Evolutionary conservation across 2,888 invertebrate species (phyloP), one percentile per base, ranked within the genome.

Genomic region (Leucozona laternaria): DNA sequence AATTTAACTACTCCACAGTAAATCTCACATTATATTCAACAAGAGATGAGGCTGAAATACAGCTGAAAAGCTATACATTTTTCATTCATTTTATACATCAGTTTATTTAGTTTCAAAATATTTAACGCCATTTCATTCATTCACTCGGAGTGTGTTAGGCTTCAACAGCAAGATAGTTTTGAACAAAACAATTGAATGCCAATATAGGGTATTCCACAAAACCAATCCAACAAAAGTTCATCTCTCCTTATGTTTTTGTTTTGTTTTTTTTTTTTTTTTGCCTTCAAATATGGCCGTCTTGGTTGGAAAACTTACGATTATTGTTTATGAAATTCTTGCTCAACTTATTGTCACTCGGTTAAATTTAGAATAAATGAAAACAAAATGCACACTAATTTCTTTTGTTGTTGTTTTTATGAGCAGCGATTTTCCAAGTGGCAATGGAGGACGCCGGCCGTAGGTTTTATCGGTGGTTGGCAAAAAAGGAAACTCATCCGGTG

Each of bases 311-410:
- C 50, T 25, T 60, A 76, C 40, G 50, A 81, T 78, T 71, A 80
- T 72, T 43, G 48, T 50, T 34, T 71, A 53, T 50, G 58, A 80
- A 80, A 78, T 85, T 85, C 77, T 68, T 81, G 28, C 81, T 62
- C 73, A 45, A 34, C 55, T 48, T 78, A 81, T 81, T 85, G 85
- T 81, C 85, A 85, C 68, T 55, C 60, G 34, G 55, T 70, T 85
- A 78, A 85, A 85, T 81, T 85, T 85, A 85, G 85, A 70, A 22
- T n/a, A 40, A 60, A 66, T 28, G 58, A 40, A 48, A 48, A 31
- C 55, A 77, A 72, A 64, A 37, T 45, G n/a, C n/a, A n/a, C n/a
- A 57, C 50, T 43, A 34, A 58, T 31, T 60, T 76, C 57, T 76
- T 31, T 60, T 76, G 62, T 76, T 75, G 73, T 25, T 70, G 58